A percentile compares a stretch with the other conserved stretches of the same genome.
These are phyloP conservation scores for Anoura caudifer DNA, from an alignment of 2,113 vertebrate genomes.

Conservation along the genomic window DNA sequence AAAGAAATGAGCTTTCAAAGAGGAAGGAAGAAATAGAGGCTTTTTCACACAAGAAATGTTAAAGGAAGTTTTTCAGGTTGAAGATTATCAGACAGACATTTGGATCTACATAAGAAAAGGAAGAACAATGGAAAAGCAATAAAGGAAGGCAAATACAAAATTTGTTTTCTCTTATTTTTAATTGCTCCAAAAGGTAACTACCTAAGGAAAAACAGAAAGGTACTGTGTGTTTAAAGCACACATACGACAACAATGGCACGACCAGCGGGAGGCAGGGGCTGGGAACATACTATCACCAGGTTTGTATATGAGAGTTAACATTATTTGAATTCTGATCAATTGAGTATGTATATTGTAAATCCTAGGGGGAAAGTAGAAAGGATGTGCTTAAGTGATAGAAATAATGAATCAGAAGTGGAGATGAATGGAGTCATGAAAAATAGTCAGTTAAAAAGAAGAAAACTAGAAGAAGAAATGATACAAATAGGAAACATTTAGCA, in stretches of 20 bases:
- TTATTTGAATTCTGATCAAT: neutral
- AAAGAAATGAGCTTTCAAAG: neutral
- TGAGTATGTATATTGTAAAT: neutral
- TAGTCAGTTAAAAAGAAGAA: neutral
- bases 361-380: neutral
- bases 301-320: neutral
- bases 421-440: neutral
- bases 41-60: neutral
- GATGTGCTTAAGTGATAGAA: neutral
- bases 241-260: neutral
- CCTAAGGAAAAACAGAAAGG: neutral
- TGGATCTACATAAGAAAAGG: neutral
- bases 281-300: neutral
- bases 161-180: neutral
- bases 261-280: neutral
- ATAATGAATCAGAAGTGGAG: neutral
- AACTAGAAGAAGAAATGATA: neutral
- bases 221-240: neutral
- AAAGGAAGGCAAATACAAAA: neutral
- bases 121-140: neutral
- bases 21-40: neutral
- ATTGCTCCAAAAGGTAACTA: neutral
- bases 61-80: neutral
- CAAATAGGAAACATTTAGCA: neutral
- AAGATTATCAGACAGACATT: neutral